Percentiles rank a stretch among this genome's conserved stretches.
Evolutionary conservation across 2,797 vertebrate genomes (phyloP).

Genomic region (Sciurus carolinensis): DNA sequence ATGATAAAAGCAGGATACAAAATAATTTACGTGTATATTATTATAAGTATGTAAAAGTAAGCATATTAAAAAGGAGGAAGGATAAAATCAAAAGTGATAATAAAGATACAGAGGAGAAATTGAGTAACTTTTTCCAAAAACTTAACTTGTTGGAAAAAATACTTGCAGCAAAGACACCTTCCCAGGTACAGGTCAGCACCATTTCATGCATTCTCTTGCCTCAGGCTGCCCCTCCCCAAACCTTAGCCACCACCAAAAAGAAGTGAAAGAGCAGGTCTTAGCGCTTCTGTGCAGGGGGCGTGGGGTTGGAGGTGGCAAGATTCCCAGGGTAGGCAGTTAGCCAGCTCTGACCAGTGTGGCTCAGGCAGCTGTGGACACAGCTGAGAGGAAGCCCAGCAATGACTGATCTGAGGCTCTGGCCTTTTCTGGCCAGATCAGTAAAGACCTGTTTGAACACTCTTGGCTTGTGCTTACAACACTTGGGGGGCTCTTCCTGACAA

Average conservation of each 20-base stretch:
- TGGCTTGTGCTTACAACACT: background rate
- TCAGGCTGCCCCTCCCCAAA: background rate
- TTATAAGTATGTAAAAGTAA: conserved; percentile 32
- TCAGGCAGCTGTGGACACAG: background rate
- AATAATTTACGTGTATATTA: conserved; percentile 35
- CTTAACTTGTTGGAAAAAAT: background rate
- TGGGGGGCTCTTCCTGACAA: background rate
- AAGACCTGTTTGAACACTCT: background rate
- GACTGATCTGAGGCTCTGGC: background rate
- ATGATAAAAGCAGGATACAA: conserved; percentile 45
- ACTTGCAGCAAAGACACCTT: background rate
- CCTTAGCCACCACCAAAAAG: background rate
- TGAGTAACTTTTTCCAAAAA: background rate
- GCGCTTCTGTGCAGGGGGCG: background rate
- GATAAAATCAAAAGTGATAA: conserved; percentile 21
- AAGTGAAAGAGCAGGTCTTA: background rate
- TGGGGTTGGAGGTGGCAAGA: background rate
- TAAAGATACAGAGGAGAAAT: background rate
- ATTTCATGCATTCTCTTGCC: background rate
- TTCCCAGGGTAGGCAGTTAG: background rate
- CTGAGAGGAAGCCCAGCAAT: background rate
- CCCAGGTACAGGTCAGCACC: too few species aligned
- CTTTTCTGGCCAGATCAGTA: background rate
- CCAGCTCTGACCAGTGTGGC: background rate
- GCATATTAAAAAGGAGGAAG: conserved; percentile 15